Evolutionary conservation across 2,113 vertebrate genomes (phyloP).

Genomic region (Heloderma charlesbogerti): DNA sequence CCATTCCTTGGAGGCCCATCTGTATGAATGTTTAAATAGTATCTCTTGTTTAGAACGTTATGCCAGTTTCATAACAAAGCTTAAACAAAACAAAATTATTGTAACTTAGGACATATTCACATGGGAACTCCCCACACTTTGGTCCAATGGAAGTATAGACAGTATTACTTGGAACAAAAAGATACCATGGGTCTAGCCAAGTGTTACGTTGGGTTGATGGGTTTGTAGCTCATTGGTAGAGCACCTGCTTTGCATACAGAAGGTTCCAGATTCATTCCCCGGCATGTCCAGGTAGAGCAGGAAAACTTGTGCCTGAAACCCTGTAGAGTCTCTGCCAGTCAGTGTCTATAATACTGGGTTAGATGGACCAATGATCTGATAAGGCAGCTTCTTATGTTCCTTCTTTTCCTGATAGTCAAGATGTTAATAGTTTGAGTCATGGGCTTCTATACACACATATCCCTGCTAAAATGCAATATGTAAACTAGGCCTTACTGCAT

Average conservation of each 20-base stretch:
- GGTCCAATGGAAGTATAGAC: neutral
- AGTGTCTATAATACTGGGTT: no score
- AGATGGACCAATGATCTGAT: no score
- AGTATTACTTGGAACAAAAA: neutral
- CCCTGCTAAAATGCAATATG: neutral
- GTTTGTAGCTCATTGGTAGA: no score
- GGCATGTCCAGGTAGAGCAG: no score
- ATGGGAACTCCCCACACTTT: neutral
- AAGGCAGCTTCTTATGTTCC: neutral
- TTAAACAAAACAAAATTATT: neutral
- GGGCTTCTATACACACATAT: neutral
- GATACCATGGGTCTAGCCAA: neutral
- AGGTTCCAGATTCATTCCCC: no score
- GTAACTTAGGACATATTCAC: neutral
- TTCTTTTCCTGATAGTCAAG: neutral
- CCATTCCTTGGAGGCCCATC: neutral
- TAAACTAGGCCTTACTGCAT: neutral
- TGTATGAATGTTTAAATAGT: neutral
- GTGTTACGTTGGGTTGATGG: no score
- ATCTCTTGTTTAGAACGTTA: neutral
- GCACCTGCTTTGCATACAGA: no score
- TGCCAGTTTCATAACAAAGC: neutral
- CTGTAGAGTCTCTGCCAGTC: no score
- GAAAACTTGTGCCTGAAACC: no score
- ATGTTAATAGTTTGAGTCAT: neutral